Evolutionary conservation across 2,888 invertebrate genomes (phyloP).

Genomic region (Sisyra nigra): DNA sequence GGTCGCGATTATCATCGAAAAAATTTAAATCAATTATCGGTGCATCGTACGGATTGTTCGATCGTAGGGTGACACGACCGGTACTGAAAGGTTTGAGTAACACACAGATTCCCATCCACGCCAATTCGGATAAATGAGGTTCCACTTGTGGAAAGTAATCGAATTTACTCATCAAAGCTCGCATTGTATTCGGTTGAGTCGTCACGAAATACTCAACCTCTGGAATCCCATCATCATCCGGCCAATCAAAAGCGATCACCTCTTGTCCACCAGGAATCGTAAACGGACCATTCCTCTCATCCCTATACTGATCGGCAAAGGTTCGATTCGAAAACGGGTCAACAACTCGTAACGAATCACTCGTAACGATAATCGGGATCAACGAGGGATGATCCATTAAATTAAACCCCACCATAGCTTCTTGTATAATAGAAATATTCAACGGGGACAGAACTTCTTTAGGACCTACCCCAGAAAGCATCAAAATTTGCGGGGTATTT

Average conservation of each 20-base stretch:
- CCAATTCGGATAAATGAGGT: conserved; percentile 35
- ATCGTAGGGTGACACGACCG: conserved; percentile 50
- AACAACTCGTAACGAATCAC: conserved; percentile 20
- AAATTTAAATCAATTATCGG: conserved; percentile 74
- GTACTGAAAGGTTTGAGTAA: conserved; percentile 58
- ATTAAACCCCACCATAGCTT: conserved; percentile 48
- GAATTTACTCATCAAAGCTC: background rate
- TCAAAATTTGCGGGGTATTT: conserved; percentile 60
- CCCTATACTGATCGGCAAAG: conserved; percentile 29
- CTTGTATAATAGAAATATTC: conserved; percentile 35
- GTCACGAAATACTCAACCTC: conserved; percentile 48
- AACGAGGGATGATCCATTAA: conserved; percentile 54
- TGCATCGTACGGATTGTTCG: conserved; percentile 54
- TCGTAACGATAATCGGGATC: conserved; percentile 41
- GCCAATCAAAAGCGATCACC: conserved; percentile 38
- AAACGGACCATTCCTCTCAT: conserved; percentile 35
- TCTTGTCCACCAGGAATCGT: conserved; percentile 50
- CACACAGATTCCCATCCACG: conserved; percentile 47
- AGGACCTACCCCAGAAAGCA: conserved; percentile 66
- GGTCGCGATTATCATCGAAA: conserved; percentile 34
- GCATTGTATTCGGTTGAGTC: background rate
- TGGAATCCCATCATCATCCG: conserved; percentile 32
- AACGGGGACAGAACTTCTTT: conserved; percentile 36
- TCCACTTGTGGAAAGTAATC: conserved; percentile 23
- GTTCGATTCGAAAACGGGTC: background rate